Base-by-base conservation (phyloP, 64 coral and sea anemone genomes). In the Hydrozoanthus tunicans region DNA sequence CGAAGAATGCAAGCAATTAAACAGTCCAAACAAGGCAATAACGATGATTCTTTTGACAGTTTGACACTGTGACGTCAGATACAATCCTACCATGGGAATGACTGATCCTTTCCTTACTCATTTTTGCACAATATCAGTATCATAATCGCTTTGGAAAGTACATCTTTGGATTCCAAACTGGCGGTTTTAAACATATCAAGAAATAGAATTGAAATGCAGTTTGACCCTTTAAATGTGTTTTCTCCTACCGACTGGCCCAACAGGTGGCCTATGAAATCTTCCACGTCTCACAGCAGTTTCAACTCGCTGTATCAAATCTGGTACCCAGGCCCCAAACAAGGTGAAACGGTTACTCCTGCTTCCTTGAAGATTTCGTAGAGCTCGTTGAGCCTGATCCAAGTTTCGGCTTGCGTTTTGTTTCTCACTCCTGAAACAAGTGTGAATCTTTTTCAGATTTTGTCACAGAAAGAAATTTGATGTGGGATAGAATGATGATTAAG, bases 211-310 rank as follows among this genome's bases (percentile, higher is more conserved):
- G 32, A 43, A 43, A 43, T 43, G 32, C 32, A 43, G 5, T 51
- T 68, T 4, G 24, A 80, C 23, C 9, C 20, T 25, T 57, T 6
- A n/a, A n/a, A 9, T 9, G 53, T 14, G 13, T 71, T 10, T 5
- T 9, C 0, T 32, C 77, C 79, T 86, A 99, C 97, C 97, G 80
- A 99, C 83, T 4, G 97, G 97, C 20, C 97, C 97, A 75, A 92
- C 90, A 11, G 97, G 97, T 55, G 60, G 6, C 3, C 85, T 77
- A 88, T 99, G 94, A 90, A 99, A 99, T 11, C 51, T 77, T 13
- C 81, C 71, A 74, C 90, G 90, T 59, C 76, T 89, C 8, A 79
- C 89, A 56, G 93, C 91, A 70, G 94, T 89, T 62, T 95, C 91
- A 55, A 99, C 85, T 64, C 56, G 90, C 51, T 86, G 78, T 5